Base-by-base conservation (phyloP, 2,113 vertebrate species). In the Melanerpes formicivorus region DNA sequence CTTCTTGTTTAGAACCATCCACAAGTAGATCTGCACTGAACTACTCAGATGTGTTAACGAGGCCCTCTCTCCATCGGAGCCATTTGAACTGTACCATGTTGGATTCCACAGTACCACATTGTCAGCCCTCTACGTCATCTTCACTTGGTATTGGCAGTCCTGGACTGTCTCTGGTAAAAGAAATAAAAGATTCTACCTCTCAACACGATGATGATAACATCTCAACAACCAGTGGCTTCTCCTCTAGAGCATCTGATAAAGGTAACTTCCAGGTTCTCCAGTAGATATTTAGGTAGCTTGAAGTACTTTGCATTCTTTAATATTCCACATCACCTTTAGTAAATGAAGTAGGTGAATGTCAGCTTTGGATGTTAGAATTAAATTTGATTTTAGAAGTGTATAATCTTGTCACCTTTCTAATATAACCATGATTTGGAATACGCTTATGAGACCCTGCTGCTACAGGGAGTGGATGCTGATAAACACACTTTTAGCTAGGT, bases 131-230 rank as follows among this genome's bases (percentile, higher is more conserved):
- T 80, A 99, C 99, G 18, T 99, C 99, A 40, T 97, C 98, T 7
- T 94, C 98, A 22, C 98, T 99, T 74, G 97, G 98, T 50, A 96
- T 98, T 6, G 97, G 98, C 98, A 98, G 86, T 98, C 99, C 98
- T 62, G 97, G 97, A 77, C 98, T 98, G 92, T 98, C 98, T 59
- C 97, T 99, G 52, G 98, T 99, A 46, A 99, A 99, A 96, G 99
- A 99, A 98, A 99, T 99, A 91, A 99, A 99, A 97, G 99, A 99
- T 96, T 99, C 99, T 98, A 98, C 98, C 97, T 99, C 99, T 91
- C 98, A 99, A 96, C 99, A 99, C 32, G 99, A 99, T 96, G 99
- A 99, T 27, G 99, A 99, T 96, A 99, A 99, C 98, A 99, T 99
- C 98, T 99, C 99, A 96, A 99, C 99, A 90, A 99, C 99, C 50